Base-by-base conservation (phyloP, 2,888 invertebrate species). In the Mechanitis mazaeus region DNA sequence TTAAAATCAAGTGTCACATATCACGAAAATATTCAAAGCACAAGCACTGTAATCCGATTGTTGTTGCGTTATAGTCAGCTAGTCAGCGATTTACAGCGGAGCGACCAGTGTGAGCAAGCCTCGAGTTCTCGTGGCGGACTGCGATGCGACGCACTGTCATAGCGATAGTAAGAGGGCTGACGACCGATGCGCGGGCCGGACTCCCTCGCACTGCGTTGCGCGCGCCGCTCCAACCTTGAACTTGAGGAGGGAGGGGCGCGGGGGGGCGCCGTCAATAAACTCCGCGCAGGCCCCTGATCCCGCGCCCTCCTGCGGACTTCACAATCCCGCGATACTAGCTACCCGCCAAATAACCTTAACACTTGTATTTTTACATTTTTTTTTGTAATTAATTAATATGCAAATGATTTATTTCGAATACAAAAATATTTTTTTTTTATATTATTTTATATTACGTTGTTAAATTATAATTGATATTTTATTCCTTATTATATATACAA, bases 221-320 rank as follows among this genome's bases (percentile, higher is more conserved):
- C 91, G 91, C 86, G 91, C 91, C 90, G 87, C 83, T 90, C 91
- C 89, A 89, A 88, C 91, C 91, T 91, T 91, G 91, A 91, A 91
- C 91, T 91, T 91, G 90, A 87, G 77, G 85, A 79, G 84, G 83
- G 83, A 81, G 81, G 87, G 81, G 80, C 80, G 80, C 80, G 83
- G 76, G 78, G 75, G 75, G 78, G 80, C 80, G 83, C 88, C 89
- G 85, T 87, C 88, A 86, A 87, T 89, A 85, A 83, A 84, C 85
- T 84, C 87, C 85, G 87, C 87, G 85, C 87, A 87, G 83, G 82
- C 79, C 83, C 78, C 84, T 84, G 83, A 83, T 85, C 85, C 87
- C 83, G 78, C 80, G 68, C 69, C 70, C 71, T 70, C 72, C 63
- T 64, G 68, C 58, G 65, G 61, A 61, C 67, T 69, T 69, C 69